Percentiles rank a stretch among this genome's conserved stretches.
Evolutionary conservation across 2,888 invertebrate species (phyloP).

Genomic region (Acanthopleura granulata): DNA sequence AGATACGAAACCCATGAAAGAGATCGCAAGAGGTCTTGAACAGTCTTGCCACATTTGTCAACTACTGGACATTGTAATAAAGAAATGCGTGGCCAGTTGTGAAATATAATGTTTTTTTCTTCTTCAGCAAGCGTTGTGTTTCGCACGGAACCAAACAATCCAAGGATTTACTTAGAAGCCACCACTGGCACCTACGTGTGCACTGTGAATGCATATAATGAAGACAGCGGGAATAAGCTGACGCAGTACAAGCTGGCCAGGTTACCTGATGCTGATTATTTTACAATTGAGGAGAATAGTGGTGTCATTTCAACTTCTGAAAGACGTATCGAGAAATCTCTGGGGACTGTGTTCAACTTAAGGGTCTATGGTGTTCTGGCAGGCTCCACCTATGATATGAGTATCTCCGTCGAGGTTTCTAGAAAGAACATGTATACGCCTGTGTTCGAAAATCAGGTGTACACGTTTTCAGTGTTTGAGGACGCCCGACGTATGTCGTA

Average conservation of each 20-base stretch:
- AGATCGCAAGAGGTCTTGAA: too few species aligned
- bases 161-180: constrained; percentile 9
- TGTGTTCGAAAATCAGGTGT: not conserved
- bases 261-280: not conserved
- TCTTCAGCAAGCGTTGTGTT: constrained; percentile 6
- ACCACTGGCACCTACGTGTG: not conserved
- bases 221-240: not conserved
- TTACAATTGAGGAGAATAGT: not conserved
- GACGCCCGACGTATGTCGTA: not conserved
- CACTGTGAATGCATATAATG: not conserved
- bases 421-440: not conserved
- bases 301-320: not conserved
- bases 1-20: too few species aligned
- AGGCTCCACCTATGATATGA: constrained; percentile 3
- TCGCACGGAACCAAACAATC: not conserved
- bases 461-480: not conserved
- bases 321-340: not conserved
- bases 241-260: not conserved
- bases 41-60: too few species aligned
- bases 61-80: too few species aligned
- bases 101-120: not conserved
- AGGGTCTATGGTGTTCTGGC: not conserved
- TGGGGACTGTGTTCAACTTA: not conserved
- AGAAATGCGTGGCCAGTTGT: too few species aligned
- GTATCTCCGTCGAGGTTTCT: not conserved